phyloP scores from a whole-genome alignment of 2,113 vertebrate species.

The Rhagologus leucostigma region DNA sequence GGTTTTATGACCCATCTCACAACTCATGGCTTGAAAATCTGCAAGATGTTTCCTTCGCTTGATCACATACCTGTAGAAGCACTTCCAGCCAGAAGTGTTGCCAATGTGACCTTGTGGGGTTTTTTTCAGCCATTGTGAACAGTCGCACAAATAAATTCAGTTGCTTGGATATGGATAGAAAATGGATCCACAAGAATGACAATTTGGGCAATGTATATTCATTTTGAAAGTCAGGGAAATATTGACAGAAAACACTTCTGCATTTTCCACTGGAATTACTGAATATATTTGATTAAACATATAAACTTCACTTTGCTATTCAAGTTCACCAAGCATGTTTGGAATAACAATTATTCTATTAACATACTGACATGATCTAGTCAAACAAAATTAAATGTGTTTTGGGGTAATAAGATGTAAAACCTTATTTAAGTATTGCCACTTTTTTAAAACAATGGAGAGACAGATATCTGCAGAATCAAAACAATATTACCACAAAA shows the following conservation, averaged over 20 bases:
- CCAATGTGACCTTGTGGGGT: not conserved
- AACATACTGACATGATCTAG: slow-evolving; percentile 39
- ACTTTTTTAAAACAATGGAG: not conserved
- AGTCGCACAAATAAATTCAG: not conserved
- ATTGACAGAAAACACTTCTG: slow-evolving; percentile 21
- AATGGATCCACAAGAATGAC: not conserved
- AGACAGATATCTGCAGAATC: not conserved
- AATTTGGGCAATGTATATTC: not conserved
- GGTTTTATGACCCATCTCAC: not conserved
- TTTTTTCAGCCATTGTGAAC: not conserved
- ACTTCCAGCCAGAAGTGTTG: not conserved
- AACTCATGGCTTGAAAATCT: not conserved
- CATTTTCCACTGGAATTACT: slow-evolving; percentile 50
- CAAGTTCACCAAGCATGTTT: slow-evolving; percentile 49
- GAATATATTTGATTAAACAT: slow-evolving; percentile 43
- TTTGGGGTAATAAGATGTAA: slow-evolving; percentile 44
- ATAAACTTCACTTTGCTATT: slow-evolving; percentile 46
- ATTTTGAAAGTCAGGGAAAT: slow-evolving; percentile 51
- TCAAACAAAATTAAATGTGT: slow-evolving; percentile 48
- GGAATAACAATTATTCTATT: slow-evolving; percentile 58
- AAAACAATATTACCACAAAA: slow-evolving; percentile 1
- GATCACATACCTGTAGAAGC: not conserved
- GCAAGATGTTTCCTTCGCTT: not conserved
- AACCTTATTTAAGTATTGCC: not conserved
- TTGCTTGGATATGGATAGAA: not conserved